Evolutionary conservation across 2,113 vertebrate genomes (phyloP), one percentile per base, ranked within the genome.

Genomic region (Mormyrus lacerda): DNA sequence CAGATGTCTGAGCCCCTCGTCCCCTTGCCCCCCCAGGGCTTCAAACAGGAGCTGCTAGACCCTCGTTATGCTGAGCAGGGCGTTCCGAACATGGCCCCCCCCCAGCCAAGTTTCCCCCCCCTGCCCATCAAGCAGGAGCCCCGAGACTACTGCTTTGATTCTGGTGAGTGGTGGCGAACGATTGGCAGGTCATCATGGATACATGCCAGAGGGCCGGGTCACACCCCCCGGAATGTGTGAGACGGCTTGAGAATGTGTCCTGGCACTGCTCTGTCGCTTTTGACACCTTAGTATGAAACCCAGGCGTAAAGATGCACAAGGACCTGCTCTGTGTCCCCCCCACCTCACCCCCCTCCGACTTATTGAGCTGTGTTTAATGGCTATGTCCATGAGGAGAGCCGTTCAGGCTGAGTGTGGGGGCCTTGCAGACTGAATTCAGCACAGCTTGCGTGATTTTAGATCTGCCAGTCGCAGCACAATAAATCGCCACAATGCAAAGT

Each of bases 81-180:
- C 0, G 93, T 94, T 0, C 89, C 95, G 27, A 94, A 94, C 90
- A 92, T 95, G 0, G 95, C 91, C 0, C 94, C 94, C 85, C 73
- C 94, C 0, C 85, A 91, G 24, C 94, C 95, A 0, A 89, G 95
- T 89, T 97, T 97, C 93, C 96, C 95, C 90, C 95, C 96, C 1
- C 91, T 97, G 93, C 94, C 96, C 89, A 98, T 99, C 93, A 98
- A 99, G 93, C 97, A 98, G 92, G 98, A 99, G 93, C 98, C 98
- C 0, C 95, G 95, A 89, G 98, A 99, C 93, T 99, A 97, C 90
- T 95, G 96, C 94, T 97, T 97, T 2, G 98, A 98, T 92, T 96
- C 97, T 93, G 98, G 98, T 98, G 82, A 91, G 93, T 91, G 90
- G 7, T 10, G 51, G 51, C 27, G 13, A n/a, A 44, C 11, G 17